These are phyloP conservation scores for Hassar affinis DNA, from an alignment of 2,113 vertebrate species.

Conservation along the genomic window DNA sequence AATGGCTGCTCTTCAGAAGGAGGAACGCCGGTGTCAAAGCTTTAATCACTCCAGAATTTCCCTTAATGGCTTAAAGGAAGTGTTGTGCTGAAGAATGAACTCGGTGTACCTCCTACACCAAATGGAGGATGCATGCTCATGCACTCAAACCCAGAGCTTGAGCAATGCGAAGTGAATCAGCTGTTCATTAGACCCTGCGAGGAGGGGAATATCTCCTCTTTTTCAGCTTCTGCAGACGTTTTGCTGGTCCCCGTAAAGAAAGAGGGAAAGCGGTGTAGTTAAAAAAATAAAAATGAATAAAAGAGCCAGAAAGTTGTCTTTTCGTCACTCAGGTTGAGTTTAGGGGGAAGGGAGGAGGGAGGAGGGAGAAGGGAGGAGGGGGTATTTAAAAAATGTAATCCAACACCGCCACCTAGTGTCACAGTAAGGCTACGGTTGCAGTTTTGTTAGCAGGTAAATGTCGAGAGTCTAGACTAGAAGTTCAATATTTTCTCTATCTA, in stretches of 20 bases:
- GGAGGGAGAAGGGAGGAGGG: no score
- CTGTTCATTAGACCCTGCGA: neutral
- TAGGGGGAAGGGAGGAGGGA: no score
- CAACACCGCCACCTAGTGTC: constrained; percentile 14
- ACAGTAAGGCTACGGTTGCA: neutral
- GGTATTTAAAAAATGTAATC: neutral
- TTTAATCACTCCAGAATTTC: neutral
- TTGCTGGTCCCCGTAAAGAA: no score
- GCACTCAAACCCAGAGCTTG: neutral
- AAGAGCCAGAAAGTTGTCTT: no score
- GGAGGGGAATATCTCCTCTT: no score
- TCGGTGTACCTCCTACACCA: neutral
- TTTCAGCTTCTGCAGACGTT: no score
- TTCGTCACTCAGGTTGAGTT: no score
- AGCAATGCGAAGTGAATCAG: neutral
- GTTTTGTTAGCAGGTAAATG: neutral
- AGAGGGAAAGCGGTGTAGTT: no score
- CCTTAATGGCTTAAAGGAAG: neutral
- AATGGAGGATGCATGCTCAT: neutral
- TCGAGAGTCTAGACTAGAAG: neutral
- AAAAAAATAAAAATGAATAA: no score
- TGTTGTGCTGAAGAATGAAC: neutral
- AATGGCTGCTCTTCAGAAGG: neutral
- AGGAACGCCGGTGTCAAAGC: neutral
- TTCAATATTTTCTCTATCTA: neutral